Evolutionary conservation across 2,113 vertebrate genomes (phyloP), one percentile per base, ranked within the genome.

Genomic region (Nycticorax nycticorax): DNA sequence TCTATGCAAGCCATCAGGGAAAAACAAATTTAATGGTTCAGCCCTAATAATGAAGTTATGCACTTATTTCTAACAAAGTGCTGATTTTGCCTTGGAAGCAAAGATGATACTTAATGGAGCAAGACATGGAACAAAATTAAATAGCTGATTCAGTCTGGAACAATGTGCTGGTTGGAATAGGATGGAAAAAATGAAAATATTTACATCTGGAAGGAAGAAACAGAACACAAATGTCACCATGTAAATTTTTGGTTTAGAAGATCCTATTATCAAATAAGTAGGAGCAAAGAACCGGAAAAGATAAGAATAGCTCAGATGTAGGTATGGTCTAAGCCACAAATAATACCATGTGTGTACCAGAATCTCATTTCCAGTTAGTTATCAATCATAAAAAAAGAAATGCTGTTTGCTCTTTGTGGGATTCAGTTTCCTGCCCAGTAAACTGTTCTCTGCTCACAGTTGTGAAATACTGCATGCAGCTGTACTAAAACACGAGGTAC

Each of bases 121-220:
- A 81, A 96, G 37, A 89, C 24, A 72, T 7, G 39, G 55, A 82
- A 41, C 14, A 88, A 89, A 91, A 62, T 57, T 8, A 80, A 96
- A 74, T 37, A 84, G 50, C 55, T 91, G 75, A 84, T 86, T 80
- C 63, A 22, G 20, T 71, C 76, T 93, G 67, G 26, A 85, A 75
- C 57, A 91, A 73, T 22, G 24, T 45, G 33, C 6, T 59, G 4
- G 16, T 80, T 89, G 76, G 84, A 84, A 84, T 10, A 81, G 19
- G 56, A 94, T 69, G 21, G 37, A 30, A 2, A 59, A 89, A 77
- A 60, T 24, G 4, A 60, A 57, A 82, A 76, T 75, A 60, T 95
- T 95, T 91, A 84, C 22, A 57, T 89, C 84, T 62, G 32, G 41
- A 92, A 62, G 45, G 50, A 56, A 50, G 26, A 94, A 95, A 63